Evolutionary conservation across 2,797 vertebrate genomes (phyloP), one percentile per base, ranked within the genome.

Genomic region (Lacerta bilineata): DNA sequence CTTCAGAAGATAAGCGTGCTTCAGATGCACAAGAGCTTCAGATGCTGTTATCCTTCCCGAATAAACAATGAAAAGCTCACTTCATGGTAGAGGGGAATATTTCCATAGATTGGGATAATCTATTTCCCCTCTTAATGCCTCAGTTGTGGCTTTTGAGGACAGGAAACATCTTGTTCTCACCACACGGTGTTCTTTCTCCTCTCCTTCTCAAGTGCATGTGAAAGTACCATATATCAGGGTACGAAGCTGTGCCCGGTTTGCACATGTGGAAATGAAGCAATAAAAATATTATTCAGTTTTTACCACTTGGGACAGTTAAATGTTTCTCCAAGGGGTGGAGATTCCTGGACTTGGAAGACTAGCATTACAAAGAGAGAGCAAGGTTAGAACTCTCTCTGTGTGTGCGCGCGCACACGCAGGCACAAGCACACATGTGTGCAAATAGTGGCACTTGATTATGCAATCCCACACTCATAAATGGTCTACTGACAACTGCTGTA

Each of bases 61-160:
- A 7, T 18, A 84, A 89, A 86, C 69, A 80, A 87, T 46, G 78
- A 71, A 72, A 75, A 75, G 84, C 84, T 82, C 39, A 72, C 50
- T 91, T 79, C 69, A 1, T 69, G 81, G 82, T 27, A 36, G 84
- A 13, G 3, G 1, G n/a, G 39, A 46, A 17, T 23, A 29, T 66
- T 43, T 74, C 59, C 20, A 27, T 61, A 17, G 20, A 59, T 46
- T 61, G 5, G n/a, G 69, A 27, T 23, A 39, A 64, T 29, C 23
- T 15, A 8, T 50, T 61, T 50, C 4, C 1, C 17, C n/a, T 41
- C 80, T 20, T 46, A 78, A 69, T 50, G 59, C 39, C 64, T 71
- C 27, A 39, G 3, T 71, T 87, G 33, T 46, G 66, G 36, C 68
- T 46, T 72, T 23, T 59, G 69, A 33, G 33, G 79, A n/a, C 9